phyloP scores from a whole-genome alignment of 2,888 invertebrate genomes.

The Caenorhabditis afra region DNA sequence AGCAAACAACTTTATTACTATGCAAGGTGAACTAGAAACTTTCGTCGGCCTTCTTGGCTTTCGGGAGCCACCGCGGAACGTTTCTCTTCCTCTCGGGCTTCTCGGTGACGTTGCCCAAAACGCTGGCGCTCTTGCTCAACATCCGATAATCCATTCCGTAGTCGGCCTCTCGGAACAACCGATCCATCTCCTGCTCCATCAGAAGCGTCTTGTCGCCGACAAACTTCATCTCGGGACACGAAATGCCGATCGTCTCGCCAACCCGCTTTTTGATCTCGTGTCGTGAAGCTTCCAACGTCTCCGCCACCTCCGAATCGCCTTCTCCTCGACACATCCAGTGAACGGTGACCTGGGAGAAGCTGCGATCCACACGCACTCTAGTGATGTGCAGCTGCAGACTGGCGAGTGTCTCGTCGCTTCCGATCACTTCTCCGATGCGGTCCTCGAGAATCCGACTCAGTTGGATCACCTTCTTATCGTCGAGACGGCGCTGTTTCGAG shows the following conservation, averaged over 20 bases:
- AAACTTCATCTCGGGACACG: constrained; percentile 64
- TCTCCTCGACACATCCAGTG: constrained; percentile 55
- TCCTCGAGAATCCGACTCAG: constrained; percentile 56
- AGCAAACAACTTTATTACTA: no score
- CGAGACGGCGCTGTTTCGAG: constrained; percentile 57
- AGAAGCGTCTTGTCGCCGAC: constrained; percentile 47
- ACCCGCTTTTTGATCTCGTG: constrained; percentile 52
- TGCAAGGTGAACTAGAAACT: no score
- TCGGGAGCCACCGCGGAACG: constrained; percentile 9
- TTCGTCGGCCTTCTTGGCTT: constrained; percentile 1
- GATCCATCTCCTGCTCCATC: constrained; percentile 65
- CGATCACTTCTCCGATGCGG: constrained; percentile 51
- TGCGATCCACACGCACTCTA: constrained; percentile 46
- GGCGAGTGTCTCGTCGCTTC: constrained; percentile 50
- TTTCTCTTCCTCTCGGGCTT: constrained; percentile 11
- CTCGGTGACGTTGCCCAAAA: constrained; percentile 48
- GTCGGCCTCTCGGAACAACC: constrained; percentile 64
- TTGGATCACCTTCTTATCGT: constrained; percentile 64
- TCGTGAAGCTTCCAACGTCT: constrained; percentile 49
- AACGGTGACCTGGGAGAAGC: constrained; percentile 47
- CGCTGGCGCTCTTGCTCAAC: constrained; percentile 56
- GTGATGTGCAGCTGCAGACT: constrained; percentile 36
- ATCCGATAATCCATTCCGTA: constrained; percentile 65
- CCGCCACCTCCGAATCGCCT: constrained; percentile 36
- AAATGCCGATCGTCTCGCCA: constrained; percentile 54